These are phyloP conservation scores for Dastarcus helophoroides DNA, from an alignment of 2,888 invertebrate genomes.

Conservation along the genomic window DNA sequence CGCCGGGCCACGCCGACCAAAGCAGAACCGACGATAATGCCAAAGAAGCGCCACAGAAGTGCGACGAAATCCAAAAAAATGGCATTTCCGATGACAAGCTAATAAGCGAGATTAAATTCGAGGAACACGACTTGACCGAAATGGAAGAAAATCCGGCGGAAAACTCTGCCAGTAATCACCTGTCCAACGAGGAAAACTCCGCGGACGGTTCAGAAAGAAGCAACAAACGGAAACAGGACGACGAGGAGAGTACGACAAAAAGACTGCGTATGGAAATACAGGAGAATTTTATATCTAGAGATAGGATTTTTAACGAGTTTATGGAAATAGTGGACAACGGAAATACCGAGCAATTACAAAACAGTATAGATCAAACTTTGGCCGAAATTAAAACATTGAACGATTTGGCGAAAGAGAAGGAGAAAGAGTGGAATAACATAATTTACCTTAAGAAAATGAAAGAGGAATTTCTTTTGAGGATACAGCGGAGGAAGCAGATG, in stretches of 20 bases:
- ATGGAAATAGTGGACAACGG: conserved; percentile 51
- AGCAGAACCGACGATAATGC: conserved; percentile 7
- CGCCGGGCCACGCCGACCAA: conserved; percentile 30
- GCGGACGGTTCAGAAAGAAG: conserved; percentile 15
- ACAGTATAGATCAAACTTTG: conserved; percentile 52
- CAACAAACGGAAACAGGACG: conserved; percentile 21
- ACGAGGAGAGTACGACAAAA: conserved; percentile 26
- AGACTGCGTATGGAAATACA: conserved; percentile 29
- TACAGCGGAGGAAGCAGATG: conserved; percentile 59
- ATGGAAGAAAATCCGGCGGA: conserved; percentile 13
- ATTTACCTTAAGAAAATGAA: conserved; percentile 72
- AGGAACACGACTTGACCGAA: conserved; percentile 8
- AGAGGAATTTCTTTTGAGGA: conserved; percentile 63
- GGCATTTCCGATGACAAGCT: conserved; percentile 6
- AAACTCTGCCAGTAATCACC: conserved; percentile 14
- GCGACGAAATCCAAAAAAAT: conserved; percentile 12
- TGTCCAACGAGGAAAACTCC: conserved; percentile 12
- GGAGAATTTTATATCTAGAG: conserved; percentile 38
- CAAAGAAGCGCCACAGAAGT: conserved; percentile 10
- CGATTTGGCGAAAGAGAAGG: conserved; percentile 67
- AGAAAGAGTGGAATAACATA: conserved; percentile 78
- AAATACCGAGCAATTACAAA: conserved; percentile 48
- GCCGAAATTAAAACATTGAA: conserved; percentile 58
- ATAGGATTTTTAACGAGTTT: conserved; percentile 50
- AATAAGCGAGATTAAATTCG: neutral